Percentiles rank a stretch among this genome's conserved stretches.
Evolutionary conservation across 2,888 invertebrate genomes (phyloP).

Genomic region (Dryadula phaetusa): DNA sequence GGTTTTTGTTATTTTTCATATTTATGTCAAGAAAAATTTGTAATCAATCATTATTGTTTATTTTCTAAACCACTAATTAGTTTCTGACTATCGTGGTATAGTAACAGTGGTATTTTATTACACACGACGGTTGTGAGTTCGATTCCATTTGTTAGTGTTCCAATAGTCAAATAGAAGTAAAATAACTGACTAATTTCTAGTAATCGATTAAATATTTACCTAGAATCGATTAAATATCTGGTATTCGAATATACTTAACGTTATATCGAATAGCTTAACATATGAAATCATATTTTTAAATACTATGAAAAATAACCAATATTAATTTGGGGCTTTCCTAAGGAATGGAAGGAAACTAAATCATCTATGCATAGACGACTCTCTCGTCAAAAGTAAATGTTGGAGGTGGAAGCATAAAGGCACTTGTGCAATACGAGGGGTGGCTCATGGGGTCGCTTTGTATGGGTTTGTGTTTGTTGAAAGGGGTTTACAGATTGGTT

Average conservation of each 20-base stretch:
- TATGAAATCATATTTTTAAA: too few species aligned
- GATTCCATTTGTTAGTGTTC: too few species aligned
- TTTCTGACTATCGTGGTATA: too few species aligned
- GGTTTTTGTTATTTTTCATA: background rate
- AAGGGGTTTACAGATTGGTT: constrained; percentile 30
- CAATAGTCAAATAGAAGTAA: too few species aligned
- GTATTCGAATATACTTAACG: background rate
- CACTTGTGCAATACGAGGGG: constrained; percentile 40
- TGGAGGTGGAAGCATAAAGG: constrained; percentile 40
- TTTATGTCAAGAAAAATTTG: background rate
- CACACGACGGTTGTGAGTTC: too few species aligned
- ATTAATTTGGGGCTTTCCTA: too few species aligned
- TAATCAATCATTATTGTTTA: background rate
- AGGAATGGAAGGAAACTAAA: constrained; percentile 20
- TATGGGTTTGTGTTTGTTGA: constrained; percentile 37
- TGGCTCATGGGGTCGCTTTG: constrained; percentile 40
- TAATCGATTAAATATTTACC: too few species aligned
- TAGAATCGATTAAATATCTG: background rate
- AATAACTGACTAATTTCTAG: too few species aligned
- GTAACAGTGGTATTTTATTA: too few species aligned
- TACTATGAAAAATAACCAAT: too few species aligned
- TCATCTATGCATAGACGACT: constrained; percentile 31
- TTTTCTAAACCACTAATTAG: background rate
- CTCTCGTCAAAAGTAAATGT: constrained; percentile 35
- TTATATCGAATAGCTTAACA: too few species aligned